Evolutionary conservation across 1,140 invertebrate genomes (phyloP).

Genomic region (Wiebesia pumilae): DNA sequence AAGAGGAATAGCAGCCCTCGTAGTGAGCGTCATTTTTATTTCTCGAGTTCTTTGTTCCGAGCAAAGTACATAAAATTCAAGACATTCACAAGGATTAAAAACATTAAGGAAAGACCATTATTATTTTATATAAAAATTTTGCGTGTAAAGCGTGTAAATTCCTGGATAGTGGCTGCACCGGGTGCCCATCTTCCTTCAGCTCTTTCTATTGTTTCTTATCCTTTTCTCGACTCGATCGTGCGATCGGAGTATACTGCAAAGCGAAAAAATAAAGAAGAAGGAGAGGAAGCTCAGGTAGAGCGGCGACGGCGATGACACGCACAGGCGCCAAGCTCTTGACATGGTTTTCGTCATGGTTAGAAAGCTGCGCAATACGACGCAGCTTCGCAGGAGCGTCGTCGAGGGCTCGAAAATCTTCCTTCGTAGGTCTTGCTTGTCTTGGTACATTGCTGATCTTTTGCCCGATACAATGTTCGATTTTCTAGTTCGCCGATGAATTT

Average conservation of each 20-base stretch:
- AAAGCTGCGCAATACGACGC: not conserved
- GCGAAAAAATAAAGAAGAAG: constrained; percentile 4
- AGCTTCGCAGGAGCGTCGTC: not conserved
- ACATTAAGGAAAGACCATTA: not conserved
- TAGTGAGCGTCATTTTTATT: not conserved
- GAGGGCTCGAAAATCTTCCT: not conserved
- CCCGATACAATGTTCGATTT: not conserved
- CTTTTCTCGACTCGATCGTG: not conserved
- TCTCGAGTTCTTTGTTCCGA: not conserved
- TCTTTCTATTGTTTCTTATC: not conserved
- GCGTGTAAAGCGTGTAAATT: not conserved
- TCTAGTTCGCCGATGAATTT: not conserved
- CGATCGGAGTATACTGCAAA: constrained; percentile 32
- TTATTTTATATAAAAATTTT: not conserved
- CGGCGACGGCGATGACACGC: not conserved
- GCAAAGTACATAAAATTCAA: not conserved
- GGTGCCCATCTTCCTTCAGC: not conserved
- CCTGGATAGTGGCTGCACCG: too few relatives aligned
- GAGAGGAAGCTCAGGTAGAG: not conserved
- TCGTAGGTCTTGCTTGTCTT: not conserved
- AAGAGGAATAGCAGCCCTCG: too few relatives aligned
- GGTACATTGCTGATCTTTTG: not conserved
- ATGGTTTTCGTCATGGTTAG: constrained; percentile 25
- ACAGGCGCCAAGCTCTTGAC: constrained; percentile 29
- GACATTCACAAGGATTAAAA: not conserved